These are phyloP conservation scores for Chiloscyllium plagiosum DNA, from an alignment of 2,113 vertebrate species.

Conservation along the genomic window DNA sequence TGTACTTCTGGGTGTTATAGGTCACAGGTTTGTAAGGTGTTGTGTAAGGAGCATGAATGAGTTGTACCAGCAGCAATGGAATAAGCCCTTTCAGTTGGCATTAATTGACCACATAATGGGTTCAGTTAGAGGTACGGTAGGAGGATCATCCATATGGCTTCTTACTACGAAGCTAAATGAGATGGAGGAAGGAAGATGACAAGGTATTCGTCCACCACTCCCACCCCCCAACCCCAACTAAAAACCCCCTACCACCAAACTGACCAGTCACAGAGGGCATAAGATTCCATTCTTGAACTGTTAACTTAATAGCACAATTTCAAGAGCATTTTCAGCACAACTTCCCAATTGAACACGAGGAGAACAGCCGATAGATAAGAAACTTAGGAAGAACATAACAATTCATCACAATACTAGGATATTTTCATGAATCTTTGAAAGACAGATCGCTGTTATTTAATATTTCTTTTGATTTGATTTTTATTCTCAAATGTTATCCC, in stretches of 20 bases:
- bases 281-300: not conserved
- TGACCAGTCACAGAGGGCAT: not conserved
- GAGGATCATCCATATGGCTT: not conserved
- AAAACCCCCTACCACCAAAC: not conserved
- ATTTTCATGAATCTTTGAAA: not conserved
- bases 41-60: too few relatives aligned
- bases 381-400: not conserved
- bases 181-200: not conserved
- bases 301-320: not conserved
- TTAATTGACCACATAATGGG: not conserved
- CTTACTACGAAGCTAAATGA: not conserved
- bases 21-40: too few relatives aligned
- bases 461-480: not conserved
- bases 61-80: too few relatives aligned
- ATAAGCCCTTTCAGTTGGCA: not conserved
- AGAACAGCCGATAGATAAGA: not conserved
- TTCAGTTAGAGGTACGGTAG: not conserved
- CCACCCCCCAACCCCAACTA: not conserved
- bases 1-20: too few relatives aligned
- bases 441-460: not conserved
- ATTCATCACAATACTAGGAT: not conserved
- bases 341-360: not conserved
- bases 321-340: not conserved
- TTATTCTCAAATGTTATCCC: not conserved
- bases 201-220: not conserved